Evolutionary conservation across 2,888 invertebrate genomes (phyloP).

Genomic region (Leptogaster cylindrica): DNA sequence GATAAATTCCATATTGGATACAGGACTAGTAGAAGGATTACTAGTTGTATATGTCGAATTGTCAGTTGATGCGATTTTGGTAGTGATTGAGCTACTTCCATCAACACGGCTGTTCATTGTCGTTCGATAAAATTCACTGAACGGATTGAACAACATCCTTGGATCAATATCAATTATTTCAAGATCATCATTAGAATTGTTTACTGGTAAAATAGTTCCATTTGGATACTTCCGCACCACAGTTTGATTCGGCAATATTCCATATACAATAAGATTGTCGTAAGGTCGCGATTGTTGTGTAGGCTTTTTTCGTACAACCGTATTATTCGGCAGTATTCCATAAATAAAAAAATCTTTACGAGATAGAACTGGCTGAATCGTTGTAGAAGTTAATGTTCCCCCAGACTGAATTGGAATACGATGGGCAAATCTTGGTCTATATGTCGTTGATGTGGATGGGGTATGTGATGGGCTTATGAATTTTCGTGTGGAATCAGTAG

Average conservation of each 20-base stretch:
- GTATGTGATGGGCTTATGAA: constrained; percentile 27
- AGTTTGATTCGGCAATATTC: constrained; percentile 79
- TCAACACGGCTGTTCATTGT: constrained; percentile 46
- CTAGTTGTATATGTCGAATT: constrained; percentile 49
- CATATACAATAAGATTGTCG: constrained; percentile 70
- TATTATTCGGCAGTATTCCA: constrained; percentile 79
- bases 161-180: constrained; percentile 69
- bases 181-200: constrained; percentile 64
- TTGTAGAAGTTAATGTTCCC: constrained; percentile 40
- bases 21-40: constrained; percentile 8
- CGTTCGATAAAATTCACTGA: constrained; percentile 53
- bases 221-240: constrained; percentile 82
- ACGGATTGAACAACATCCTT: constrained; percentile 67
- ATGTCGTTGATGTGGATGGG: constrained; percentile 44
- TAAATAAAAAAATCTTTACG: constrained; percentile 74
- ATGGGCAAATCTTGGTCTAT: constrained; percentile 47
- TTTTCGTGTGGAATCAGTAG: constrained; percentile 34
- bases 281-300: constrained; percentile 69
- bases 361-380: constrained; percentile 63
- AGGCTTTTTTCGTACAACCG: constrained; percentile 78
- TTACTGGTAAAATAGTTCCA: constrained; percentile 77
- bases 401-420: constrained; percentile 49
- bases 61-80: constrained; percentile 46
- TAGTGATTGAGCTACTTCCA: constrained; percentile 41
- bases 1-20: constrained; percentile 20